Percentiles rank a stretch among this genome's conserved stretches.
These are phyloP conservation scores for Melanerpes aurifrons DNA, from an alignment of 2,113 vertebrate genomes.

Conservation along the genomic window DNA sequence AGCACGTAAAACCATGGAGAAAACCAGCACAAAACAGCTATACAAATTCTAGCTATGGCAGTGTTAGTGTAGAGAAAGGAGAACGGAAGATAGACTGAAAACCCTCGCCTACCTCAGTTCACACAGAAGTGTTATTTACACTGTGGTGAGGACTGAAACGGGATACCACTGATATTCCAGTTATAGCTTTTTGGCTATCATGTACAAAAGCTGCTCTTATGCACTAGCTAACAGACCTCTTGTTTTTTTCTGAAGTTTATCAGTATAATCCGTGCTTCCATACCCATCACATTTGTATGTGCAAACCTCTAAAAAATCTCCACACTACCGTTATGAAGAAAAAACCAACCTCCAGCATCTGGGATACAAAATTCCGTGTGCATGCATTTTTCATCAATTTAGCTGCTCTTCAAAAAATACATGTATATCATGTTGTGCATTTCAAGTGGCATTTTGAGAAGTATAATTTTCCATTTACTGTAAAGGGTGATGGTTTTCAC, in stretches of 20 bases:
- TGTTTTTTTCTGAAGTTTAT: not conserved
- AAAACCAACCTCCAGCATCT: conserved; percentile 3
- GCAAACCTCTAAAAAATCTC: conserved; percentile 25
- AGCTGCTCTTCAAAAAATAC: conserved; percentile 52
- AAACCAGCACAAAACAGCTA: not conserved
- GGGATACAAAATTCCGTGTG: conserved; percentile 7
- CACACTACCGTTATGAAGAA: conserved; percentile 17
- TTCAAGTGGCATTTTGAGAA: conserved; percentile 62
- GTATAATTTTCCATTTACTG: conserved; percentile 56
- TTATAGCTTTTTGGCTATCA: not conserved
- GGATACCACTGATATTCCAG: not conserved
- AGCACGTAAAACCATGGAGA: not conserved
- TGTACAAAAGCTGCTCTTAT: not conserved
- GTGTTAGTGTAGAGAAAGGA: not conserved
- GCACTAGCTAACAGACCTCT: not conserved
- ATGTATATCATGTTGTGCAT: conserved; percentile 45
- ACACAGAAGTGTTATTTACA: not conserved
- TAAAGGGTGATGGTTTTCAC: conserved; percentile 53
- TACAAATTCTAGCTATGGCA: not conserved
- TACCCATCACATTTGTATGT: not conserved
- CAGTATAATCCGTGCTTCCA: conserved; percentile 7
- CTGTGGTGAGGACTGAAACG: not conserved
- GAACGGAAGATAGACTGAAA: not conserved
- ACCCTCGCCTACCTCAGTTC: not conserved
- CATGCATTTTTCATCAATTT: conserved; percentile 45